Evolutionary conservation across 2,888 invertebrate species (phyloP), one percentile per base, ranked within the genome.

Genomic region (Drosophila mercatorum): DNA sequence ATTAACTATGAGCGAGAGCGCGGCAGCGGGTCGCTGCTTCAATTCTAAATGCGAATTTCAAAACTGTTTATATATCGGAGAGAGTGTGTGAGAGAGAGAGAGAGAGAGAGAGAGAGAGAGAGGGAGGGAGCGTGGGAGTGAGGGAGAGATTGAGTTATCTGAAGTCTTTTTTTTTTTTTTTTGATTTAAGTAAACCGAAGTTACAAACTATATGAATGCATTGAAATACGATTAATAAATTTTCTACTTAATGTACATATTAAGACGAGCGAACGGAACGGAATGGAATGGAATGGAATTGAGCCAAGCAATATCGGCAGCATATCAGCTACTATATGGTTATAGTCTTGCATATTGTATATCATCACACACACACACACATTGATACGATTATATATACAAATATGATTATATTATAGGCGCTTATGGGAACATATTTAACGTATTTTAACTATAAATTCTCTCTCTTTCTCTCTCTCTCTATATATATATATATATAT

Each of bases 241-340:
- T 88, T 83, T 83, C 80, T 91, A 90, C 91, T 90, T 91, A 91
- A 90, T 90, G 90, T 90, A 90, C 82, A 90, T 90, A 91, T 76
- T 79, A 89, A 86, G 89, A 66, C 78, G 72, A 87, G 51, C 79
- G 71, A 82, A 68, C 52, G 57, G 71, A 60, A 36, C 46, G 57
- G 68, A 59, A 44, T 28, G 59, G 34, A 68, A 77, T 51, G 67
- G 57, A 75, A 41, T 4, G 55, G 41, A 55, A 55, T 40, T 61
- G 59, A 78, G 69, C 82, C 88, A 81, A 80, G 88, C 73, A 83
- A 88, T 89, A 85, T 85, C 81, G 77, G 68, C 69, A 72, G 65
- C 91, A 88, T 88, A 90, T 88, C 90, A 79, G 73, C 66, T 71
- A 72, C 87, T 86, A 75, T 72, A 85, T 80, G 57, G 53, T 62